These are phyloP conservation scores for Acronicta psi DNA, from an alignment of 2,888 invertebrate species.

Conservation along the genomic window DNA sequence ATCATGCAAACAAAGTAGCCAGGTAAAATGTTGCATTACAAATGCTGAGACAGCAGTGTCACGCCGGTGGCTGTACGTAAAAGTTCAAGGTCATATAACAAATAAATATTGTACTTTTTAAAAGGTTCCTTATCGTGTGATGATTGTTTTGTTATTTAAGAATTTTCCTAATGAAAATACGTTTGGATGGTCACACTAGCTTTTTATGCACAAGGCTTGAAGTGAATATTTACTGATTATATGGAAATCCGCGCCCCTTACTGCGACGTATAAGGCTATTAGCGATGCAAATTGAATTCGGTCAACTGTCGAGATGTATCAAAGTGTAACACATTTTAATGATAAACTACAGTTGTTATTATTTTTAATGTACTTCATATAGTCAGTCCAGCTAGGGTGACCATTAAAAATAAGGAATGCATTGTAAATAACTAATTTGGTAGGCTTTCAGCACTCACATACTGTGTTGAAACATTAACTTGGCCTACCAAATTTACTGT, in stretches of 20 bases:
- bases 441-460: slow-evolving; percentile 79
- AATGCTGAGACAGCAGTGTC: not conserved
- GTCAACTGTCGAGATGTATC: slow-evolving; percentile 2
- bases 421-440: slow-evolving; percentile 86
- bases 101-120: slow-evolving; percentile 78
- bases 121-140: slow-evolving; percentile 84
- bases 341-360: not conserved
- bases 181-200: slow-evolving; percentile 72
- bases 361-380: slow-evolving; percentile 48
- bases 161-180: slow-evolving; percentile 63
- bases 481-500: slow-evolving; percentile 79
- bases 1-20: slow-evolving; percentile 1
- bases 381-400: slow-evolving; percentile 71
- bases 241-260: slow-evolving; percentile 38
- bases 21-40: not conserved
- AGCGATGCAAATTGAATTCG: slow-evolving; percentile 1
- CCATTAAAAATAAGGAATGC: slow-evolving; percentile 78
- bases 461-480: slow-evolving; percentile 74
- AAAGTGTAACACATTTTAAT: slow-evolving; percentile 6
- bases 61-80: slow-evolving; percentile 15
- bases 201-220: slow-evolving; percentile 68
- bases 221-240: slow-evolving; percentile 59
- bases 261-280: not conserved
- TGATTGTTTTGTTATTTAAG: slow-evolving; percentile 82
- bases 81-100: slow-evolving; percentile 69